Base-by-base conservation (phyloP, 2,888 invertebrate genomes). In the Drosophila vallismaia region DNA sequence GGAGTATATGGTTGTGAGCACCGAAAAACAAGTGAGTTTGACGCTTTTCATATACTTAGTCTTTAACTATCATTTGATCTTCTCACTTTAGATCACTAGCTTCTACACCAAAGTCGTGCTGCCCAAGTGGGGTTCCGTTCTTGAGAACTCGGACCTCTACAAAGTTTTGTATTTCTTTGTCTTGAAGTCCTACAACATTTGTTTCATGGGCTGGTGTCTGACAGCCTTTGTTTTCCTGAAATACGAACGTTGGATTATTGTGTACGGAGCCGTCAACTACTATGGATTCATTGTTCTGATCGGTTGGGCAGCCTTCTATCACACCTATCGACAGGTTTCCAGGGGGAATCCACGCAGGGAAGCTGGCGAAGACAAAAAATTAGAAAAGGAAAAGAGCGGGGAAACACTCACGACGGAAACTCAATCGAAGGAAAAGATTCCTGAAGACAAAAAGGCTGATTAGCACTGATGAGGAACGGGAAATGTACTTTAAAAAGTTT, bases 1-100 rank as follows among this genome's bases (percentile, higher is more conserved):
- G 91, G 99, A 99, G 90, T 98, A 98, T 89, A 92, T 97, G 33
- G 95, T 97, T 33, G 96, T 98, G 90, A 94, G 94, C 72, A 94
- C 96, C 89, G 98, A 98, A 88, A 96, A 95, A 92, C 96, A 97
- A 88, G 95, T 96, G 91, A 93, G 93, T 91, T 7, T 12, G n/a
- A n/a, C n/a, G n/a, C n/a, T n/a, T n/a, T n/a, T n/a, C n/a, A n/a
- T n/a, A n/a, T n/a, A n/a, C n/a, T n/a, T n/a, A n/a, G n/a, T n/a
- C n/a, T n/a, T n/a, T n/a, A n/a, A n/a, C n/a, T n/a, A 7, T 12
- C n/a, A 9, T 14, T 14, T 31, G 5, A 12, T 14, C 10, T 51
- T 7, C 2, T 4, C 3, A 45, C 26, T 57, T 38, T 56, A 91
- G 91, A 82, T 89, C 48, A 82, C 85, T 26, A 63, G 28, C 8